Conservation (phyloP, 2,797 vertebrate species). For the Syngnathus acus region DNA sequence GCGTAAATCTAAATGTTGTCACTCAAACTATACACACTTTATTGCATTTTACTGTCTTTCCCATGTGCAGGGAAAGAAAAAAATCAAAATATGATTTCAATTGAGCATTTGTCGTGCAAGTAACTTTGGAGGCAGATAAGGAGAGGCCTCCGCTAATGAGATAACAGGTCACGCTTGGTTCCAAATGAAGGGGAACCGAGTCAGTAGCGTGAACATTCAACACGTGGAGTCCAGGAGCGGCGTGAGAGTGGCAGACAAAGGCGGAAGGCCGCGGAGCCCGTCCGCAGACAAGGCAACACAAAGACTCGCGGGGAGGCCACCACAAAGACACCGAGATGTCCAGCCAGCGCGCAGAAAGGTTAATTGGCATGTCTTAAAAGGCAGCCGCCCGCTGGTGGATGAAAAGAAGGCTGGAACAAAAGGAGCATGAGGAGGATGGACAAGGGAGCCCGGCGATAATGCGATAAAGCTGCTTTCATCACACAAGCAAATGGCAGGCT, state of each 20-base stretch:
- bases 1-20: conserved; percentile 13
- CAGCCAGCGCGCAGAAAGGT: conserved; percentile 68
- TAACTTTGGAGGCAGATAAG: not conserved
- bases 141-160: conserved; percentile 18
- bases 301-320: conserved; percentile 57
- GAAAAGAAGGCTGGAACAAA: conserved; percentile 70
- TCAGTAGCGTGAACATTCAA: conserved; percentile 46
- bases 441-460: conserved; percentile 60
- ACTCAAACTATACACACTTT: conserved; percentile 13
- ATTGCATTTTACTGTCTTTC: not conserved
- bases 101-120: not conserved
- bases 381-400: conserved; percentile 45
- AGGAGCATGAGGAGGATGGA: conserved; percentile 59
- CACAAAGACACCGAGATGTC: conserved; percentile 70
- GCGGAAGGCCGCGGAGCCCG: conserved; percentile 53
- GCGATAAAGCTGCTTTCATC: conserved; percentile 66
- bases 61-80: not conserved
- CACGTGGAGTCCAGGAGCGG: conserved; percentile 28
- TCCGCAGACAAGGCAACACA: conserved; percentile 61
- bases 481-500: conserved; percentile 15
- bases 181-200: conserved; percentile 12
- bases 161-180: conserved; percentile 31
- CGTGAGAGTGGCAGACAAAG: conserved; percentile 58
- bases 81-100: not conserved
- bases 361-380: conserved; percentile 77